Base-by-base conservation (phyloP, 2,888 invertebrate species). In the Meiosimyza decipiens region DNA sequence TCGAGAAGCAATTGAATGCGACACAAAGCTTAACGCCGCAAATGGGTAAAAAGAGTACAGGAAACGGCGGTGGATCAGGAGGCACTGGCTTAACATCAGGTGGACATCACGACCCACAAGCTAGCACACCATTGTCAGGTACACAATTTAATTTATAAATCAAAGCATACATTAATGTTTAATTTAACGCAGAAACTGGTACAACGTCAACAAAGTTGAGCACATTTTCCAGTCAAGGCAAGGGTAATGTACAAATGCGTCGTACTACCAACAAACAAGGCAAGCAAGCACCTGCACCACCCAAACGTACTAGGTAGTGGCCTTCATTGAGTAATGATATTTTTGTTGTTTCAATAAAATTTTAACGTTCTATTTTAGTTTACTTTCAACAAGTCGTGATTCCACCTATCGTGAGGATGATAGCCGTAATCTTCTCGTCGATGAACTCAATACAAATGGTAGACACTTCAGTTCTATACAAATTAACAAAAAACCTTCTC, bases 261-360 rank as follows among this genome's bases (percentile, higher is more conserved):
- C 90, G 95, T 79, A 93, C 94, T 68, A 95, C 95, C 74, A 95
- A 95, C 87, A 91, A 95, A 79, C 94, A 94, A 84, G 96, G 96
- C 78, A 97, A 97, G 87, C 95, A 95, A 83, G 97, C 97, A 47
- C 98, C 98, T 60, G 95, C 96, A 22, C 98, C 98, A 74, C 98
- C 98, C 50, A 97, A 97, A 87, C 90, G 98, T 80, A 98, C 98
- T 78, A 96, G 95, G 95, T 95, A 88, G 55, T 73, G 66, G 49
- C 3, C 60, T 54, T 11, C 40, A 3, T 47, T 6, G 0, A 51
- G 22, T 47, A 1, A 52, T 49, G 64, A 63, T 15, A 7, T 52
- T 13, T 60, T 62, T 54, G 67, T 49, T 70, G 16, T 16, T 54
- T 54, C n/a, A 15, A 16, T 54, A 15, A 9, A n/a, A 51, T 50